phyloP scores from a whole-genome alignment of 2,113 vertebrate genomes.

The human (Homo sapiens) region GRCh38 chr22:19014501-19015000 shows the following conservation, averaged over 20 bases:
- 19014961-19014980: not conserved
- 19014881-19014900: not conserved
- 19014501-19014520: constrained; percentile 83
- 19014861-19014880: not conserved
- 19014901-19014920: not conserved
- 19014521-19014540: not conserved
- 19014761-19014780: not conserved
- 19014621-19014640: not conserved
- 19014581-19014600: not conserved
- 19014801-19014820: not conserved
- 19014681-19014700: not conserved
- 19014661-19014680: not conserved
- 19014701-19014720: not conserved
- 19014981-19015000: not conserved
- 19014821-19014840: not conserved
- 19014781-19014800: not conserved
- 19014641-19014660: too few species aligned
- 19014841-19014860: not conserved
- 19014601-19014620: not conserved
- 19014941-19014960: not conserved
- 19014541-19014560: not conserved
- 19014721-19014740: not conserved
- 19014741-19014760: not conserved
- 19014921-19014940: not conserved
- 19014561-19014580: not conserved